Base-by-base conservation (phyloP, 2,797 vertebrate genomes). In the Momotus momota region DNA sequence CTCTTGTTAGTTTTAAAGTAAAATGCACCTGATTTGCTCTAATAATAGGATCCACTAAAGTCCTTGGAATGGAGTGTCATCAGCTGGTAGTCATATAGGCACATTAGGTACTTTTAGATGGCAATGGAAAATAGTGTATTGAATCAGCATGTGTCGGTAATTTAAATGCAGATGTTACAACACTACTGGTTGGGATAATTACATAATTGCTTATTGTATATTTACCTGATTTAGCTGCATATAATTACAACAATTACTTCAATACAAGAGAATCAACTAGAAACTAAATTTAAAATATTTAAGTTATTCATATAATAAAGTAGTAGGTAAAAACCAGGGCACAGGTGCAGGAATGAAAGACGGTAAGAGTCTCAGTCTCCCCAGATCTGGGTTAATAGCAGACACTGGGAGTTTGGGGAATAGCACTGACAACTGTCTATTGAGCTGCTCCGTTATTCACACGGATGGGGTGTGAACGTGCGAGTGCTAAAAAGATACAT, bases 161-260 rank as follows among this genome's bases (percentile, higher is more conserved):
- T 88, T 93, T 61, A 86, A 92, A 91, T 90, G 57, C 82, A 89
- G 85, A 29, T 83, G 45, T 84, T 92, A 70, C 29, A 43, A 54
- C 18, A 31, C n/a, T 46, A 41, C 61, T 80, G 18, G 40, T 78
- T 64, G 25, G 12, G 90, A 41, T 95, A 95, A 96, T 91, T 94
- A 67, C 8, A 26, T 90, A 96, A 95, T 88, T 93, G 33, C 40
- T 81, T 48, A 43, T 86, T 94, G 77, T 89, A 46, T 96, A 87
- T 94, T 95, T 92, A 88, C 35, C 58, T 93, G 86, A 75, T 81
- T 75, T 43, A 86, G 51, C 84, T 94, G 79, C 55, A 75, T 61
- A n/a, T 88, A 97, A 93, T 95, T 94, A 69, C 40, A 65, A 38
- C 41, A 93, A 95, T 94, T 96, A 77, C 19, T 94, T 70, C 27